Evolutionary conservation across 2,797 vertebrate genomes (phyloP).

Genomic region (Eulemur coronatus): DNA sequence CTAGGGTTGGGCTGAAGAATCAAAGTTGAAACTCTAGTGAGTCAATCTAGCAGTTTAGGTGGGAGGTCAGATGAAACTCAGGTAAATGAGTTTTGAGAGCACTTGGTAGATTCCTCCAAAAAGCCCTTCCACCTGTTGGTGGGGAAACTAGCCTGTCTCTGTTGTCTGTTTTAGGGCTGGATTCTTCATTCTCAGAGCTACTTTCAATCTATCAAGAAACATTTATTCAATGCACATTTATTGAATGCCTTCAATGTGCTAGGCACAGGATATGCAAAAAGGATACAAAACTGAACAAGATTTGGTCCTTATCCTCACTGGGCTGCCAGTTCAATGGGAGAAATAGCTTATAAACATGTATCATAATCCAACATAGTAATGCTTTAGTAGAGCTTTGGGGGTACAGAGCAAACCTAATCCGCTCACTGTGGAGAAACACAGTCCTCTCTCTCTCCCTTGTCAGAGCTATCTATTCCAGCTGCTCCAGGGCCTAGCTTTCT

Average conservation of each 20-base stretch:
- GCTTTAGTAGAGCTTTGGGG: not conserved
- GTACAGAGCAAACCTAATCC: slow-evolving; percentile 14
- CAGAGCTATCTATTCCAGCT: slow-evolving; percentile 98
- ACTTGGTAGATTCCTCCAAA: slow-evolving; percentile 21
- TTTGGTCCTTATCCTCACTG: slow-evolving; percentile 29
- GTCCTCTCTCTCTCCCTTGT: slow-evolving; percentile 1
- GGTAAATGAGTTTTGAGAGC: slow-evolving; percentile 20
- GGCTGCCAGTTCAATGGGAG: not conserved
- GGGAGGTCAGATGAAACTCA: slow-evolving; percentile 63
- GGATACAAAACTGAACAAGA: not conserved
- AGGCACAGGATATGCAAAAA: not conserved
- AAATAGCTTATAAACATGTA: slow-evolving; percentile 6
- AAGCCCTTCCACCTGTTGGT: not conserved
- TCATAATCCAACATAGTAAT: slow-evolving; percentile 26
- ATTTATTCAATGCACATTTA: not conserved
- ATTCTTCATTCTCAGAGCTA: not conserved
- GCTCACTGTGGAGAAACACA: not conserved
- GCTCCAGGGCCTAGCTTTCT: slow-evolving; percentile 96
- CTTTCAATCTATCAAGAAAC: not conserved
- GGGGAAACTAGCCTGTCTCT: slow-evolving; percentile 37
- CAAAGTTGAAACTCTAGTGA: slow-evolving; percentile 58
- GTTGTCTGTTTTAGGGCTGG: slow-evolving; percentile 13
- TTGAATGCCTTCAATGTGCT: not conserved
- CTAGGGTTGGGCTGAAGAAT: slow-evolving; percentile 46
- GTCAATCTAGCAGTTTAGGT: slow-evolving; percentile 51